These are phyloP conservation scores for Lagorchestes hirsutus DNA, from an alignment of 2,797 vertebrate species.

Conservation along the genomic window DNA sequence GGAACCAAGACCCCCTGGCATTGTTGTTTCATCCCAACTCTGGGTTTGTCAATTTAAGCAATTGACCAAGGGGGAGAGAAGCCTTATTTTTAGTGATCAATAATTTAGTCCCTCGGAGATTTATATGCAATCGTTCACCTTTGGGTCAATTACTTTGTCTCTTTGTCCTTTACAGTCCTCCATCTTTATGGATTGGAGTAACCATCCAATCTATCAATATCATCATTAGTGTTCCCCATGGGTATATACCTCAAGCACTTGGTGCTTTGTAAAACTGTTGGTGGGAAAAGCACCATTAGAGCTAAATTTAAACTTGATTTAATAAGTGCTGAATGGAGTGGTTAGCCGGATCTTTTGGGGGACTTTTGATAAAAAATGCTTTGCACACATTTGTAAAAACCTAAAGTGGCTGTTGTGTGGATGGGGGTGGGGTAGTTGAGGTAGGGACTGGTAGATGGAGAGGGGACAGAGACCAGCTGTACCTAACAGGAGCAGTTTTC, in stretches of 20 bases:
- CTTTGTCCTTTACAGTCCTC: conserved; percentile 28
- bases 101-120: neutral
- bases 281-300: neutral
- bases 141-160: neutral
- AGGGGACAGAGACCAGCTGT: neutral
- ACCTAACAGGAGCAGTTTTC: neutral
- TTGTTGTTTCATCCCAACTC: neutral
- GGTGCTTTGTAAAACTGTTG: neutral
- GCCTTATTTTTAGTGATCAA: neutral
- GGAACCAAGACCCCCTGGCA: neutral
- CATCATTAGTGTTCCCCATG: neutral
- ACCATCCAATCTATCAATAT: conserved; percentile 17
- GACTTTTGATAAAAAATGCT: neutral
- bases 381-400: neutral
- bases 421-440: neutral
- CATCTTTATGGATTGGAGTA: neutral
- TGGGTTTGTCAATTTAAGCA: neutral
- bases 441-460: no score
- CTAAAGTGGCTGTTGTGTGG: neutral
- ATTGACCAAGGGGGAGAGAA: neutral
- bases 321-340: neutral
- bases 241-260: neutral
- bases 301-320: neutral
- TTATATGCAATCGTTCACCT: neutral
- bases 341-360: neutral